A percentile compares a stretch with the other conserved stretches of the same genome.
Evolutionary conservation across 2,888 invertebrate species (phyloP).

Genomic region (Drosophila pseudotakahashii): DNA sequence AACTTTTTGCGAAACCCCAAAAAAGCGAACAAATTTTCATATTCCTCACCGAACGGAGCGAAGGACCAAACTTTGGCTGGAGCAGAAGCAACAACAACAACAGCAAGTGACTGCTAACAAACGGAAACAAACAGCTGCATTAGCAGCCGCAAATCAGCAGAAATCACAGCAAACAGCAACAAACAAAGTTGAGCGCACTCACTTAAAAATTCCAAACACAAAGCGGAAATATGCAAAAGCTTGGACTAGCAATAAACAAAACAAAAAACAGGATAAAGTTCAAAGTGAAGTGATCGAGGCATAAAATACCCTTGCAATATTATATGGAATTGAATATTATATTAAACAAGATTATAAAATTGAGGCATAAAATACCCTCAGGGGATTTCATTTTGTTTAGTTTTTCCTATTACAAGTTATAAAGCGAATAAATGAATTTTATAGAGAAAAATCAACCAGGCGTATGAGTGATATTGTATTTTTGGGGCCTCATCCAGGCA

Average conservation of each 20-base stretch:
- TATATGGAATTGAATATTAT: too few relatives aligned
- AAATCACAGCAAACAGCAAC: constrained; percentile 36
- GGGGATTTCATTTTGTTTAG: too few relatives aligned
- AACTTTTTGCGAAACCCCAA: constrained; percentile 14
- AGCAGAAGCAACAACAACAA: constrained; percentile 15
- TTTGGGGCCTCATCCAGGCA: too few relatives aligned
- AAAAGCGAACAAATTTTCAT: constrained; percentile 13
- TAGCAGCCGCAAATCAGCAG: constrained; percentile 60
- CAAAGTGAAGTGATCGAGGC: background rate
- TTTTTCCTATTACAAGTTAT: too few relatives aligned
- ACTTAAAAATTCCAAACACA: constrained; percentile 81
- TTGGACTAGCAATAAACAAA: constrained; percentile 30
- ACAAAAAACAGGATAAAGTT: background rate
- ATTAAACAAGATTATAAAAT: too few relatives aligned
- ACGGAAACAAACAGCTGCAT: constrained; percentile 80
- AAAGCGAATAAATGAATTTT: too few relatives aligned
- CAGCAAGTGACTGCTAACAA: constrained; percentile 69
- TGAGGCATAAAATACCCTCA: too few relatives aligned
- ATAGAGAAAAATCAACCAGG: background rate
- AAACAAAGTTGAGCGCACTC: constrained; percentile 64
- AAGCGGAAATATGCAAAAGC: constrained; percentile 82
- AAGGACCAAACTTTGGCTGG: constrained; percentile 33
- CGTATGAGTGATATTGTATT: background rate
- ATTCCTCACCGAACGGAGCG: constrained; percentile 10
- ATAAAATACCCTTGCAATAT: background rate